phyloP scores from a whole-genome alignment of 2,113 vertebrate genomes.

The Dryoscopus gambensis region DNA sequence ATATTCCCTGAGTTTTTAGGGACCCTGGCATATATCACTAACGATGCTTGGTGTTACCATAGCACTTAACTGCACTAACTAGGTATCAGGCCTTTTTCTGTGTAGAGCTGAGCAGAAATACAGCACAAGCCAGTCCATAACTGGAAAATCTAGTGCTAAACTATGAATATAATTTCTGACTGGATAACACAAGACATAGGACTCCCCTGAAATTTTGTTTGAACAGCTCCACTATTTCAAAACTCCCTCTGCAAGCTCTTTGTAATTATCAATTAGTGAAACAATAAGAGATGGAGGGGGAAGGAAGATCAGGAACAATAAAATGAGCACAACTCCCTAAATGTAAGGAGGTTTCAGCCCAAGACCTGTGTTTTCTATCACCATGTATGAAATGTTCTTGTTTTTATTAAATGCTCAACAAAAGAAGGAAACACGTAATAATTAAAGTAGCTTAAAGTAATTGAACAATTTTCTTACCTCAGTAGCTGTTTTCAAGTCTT shows the following conservation, averaged over 20 bases:
- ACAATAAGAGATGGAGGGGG: not conserved
- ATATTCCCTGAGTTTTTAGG: accelerated
- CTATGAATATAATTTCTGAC: not conserved
- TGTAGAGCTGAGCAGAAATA: not conserved
- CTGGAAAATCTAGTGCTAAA: not conserved
- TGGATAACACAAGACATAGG: not conserved
- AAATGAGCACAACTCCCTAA: not conserved
- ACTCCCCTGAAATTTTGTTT: not conserved
- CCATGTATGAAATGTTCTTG: not conserved
- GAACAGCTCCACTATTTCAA: not conserved
- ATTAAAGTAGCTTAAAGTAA: not conserved
- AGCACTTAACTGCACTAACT: not conserved
- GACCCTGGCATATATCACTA: not conserved
- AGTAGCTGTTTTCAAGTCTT: not conserved
- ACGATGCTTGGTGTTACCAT: accelerated
- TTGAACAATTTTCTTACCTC: not conserved
- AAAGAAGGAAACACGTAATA: slow-evolving; percentile 11
- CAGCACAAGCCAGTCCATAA: not conserved
- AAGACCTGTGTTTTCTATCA: not conserved
- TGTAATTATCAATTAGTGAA: not conserved
- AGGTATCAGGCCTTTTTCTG: not conserved
- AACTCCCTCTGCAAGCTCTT: not conserved
- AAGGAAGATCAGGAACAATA: not conserved
- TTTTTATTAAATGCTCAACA: not conserved
- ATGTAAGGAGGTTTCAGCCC: not conserved